Percentiles rank a stretch among this genome's conserved stretches.
Conservation (phyloP, 2,113 vertebrate species). For the Carettochelys insculpta region DNA sequence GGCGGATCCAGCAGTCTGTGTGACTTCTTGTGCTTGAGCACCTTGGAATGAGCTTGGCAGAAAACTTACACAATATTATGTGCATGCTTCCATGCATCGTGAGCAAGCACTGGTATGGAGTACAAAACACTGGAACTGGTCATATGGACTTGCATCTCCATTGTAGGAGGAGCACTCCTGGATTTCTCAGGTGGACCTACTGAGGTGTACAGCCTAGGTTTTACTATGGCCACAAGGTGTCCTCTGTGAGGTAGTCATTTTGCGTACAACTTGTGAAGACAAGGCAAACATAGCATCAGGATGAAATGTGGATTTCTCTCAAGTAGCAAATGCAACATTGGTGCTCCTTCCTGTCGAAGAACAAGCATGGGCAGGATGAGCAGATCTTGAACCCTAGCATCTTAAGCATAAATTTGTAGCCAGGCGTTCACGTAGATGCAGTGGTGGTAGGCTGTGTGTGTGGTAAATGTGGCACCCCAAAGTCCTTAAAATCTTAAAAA, state of each 20-base stretch:
- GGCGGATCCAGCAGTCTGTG: no score
- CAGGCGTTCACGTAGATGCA: neutral
- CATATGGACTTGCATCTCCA: neutral
- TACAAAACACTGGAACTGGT: neutral
- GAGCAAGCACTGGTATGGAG: no score
- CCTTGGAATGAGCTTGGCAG: no score
- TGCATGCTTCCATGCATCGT: no score
- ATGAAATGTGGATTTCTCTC: neutral
- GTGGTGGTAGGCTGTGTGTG: no score
- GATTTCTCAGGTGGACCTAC: neutral
- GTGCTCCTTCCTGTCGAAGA: neutral
- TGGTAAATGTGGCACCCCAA: no score
- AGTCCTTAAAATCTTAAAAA: no score
- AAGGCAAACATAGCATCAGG: no score
- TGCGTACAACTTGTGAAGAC: neutral
- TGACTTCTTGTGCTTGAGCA: no score
- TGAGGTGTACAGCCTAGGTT: neutral
- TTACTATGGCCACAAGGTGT: neutral
- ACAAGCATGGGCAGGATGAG: neutral
- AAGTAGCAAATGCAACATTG: neutral
- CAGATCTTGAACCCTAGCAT: neutral
- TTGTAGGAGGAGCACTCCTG: neutral
- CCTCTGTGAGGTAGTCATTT: neutral
- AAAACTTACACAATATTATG: no score
- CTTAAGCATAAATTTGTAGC: neutral